Percentiles rank a stretch among this genome's conserved stretches.
These are phyloP conservation scores for Gymnobelideus leadbeateri DNA, from an alignment of 2,113 vertebrate species.

Conservation along the genomic window DNA sequence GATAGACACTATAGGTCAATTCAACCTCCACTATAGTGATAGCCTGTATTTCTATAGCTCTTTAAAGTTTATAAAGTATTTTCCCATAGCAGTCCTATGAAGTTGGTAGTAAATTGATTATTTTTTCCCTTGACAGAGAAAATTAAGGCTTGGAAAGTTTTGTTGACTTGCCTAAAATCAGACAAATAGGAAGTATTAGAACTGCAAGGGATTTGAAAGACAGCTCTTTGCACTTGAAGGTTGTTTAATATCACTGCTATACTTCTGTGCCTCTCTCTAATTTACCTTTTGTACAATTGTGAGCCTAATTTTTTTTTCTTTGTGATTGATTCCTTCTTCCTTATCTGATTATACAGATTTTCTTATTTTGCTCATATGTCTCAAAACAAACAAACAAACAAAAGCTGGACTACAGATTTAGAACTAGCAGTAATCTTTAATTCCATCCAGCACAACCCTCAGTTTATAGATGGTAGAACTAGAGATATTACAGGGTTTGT, in stretches of 20 bases:
- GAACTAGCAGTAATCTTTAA: not conserved
- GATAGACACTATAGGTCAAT: not conserved
- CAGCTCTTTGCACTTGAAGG: not conserved
- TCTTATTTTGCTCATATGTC: not conserved
- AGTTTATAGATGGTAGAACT: not conserved
- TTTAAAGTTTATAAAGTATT: not conserved
- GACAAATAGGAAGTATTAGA: not conserved
- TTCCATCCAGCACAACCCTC: not conserved
- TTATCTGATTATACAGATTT: not conserved
- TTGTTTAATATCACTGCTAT: not conserved
- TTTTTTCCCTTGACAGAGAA: not conserved
- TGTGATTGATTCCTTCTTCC: not conserved
- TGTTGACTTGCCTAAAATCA: not conserved
- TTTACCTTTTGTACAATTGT: not conserved
- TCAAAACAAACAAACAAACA: not conserved
- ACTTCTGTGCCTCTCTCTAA: not conserved
- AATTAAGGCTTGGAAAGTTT: not conserved
- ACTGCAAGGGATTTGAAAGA: not conserved
- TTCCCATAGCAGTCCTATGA: not conserved
- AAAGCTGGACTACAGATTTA: not conserved
- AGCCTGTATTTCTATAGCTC: not conserved
- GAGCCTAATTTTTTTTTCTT: not conserved
- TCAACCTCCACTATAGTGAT: not conserved
- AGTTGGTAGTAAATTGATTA: not conserved
- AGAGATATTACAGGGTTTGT: not conserved